Base-by-base conservation (phyloP, 1,140 invertebrate species). In the Aphelenchoides fujianensis region DNA sequence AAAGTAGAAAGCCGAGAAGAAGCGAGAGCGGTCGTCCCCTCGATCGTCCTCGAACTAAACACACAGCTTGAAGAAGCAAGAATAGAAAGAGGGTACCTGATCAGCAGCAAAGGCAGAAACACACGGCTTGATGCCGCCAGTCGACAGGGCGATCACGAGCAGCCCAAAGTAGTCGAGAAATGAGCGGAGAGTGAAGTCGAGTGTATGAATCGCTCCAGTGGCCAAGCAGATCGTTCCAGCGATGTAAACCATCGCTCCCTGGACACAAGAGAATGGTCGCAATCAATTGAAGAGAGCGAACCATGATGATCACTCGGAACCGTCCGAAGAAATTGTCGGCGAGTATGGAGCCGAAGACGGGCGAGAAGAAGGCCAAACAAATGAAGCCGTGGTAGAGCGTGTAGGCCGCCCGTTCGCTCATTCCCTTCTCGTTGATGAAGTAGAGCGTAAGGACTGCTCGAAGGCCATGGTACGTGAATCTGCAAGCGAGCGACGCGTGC, bases 121-220 rank as follows among this genome's bases (percentile, higher is more conserved):
- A 84, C 94, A 98, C 0, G 96, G 94, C 84, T 98, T 98, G 79
- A 99, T 98, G 1, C 96, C 94, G 5, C 94, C 96, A 0, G 93
- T 94, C 0, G 94, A 93, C 12, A 94, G 67, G 1, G 92, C 92
- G 74, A 96, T 93, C 16, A 95, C 85, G 0, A 77, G 67, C 7
- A 86, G 75, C 0, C 92, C 93, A 27, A 36, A 31, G 63, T 78
- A 84, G 64, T 84, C 83, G 28, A 82, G 52, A 1, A 55, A 53
- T 27, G 76, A 74, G 62, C 83, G 83, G 91, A 93, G 28, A n/a
- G 61, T 5, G 31, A 62, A 16, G n/a, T 72, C 76, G 19, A 82
- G 23, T 31, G 63, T 61, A 9, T 80, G 78, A 85, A 89, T 62
- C 86, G 91, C 84, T 87, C 89, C 71, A 0, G 91, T 59, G 0